phyloP scores from a whole-genome alignment of 2,797 vertebrate genomes.

The Dryobates pubescens region DNA sequence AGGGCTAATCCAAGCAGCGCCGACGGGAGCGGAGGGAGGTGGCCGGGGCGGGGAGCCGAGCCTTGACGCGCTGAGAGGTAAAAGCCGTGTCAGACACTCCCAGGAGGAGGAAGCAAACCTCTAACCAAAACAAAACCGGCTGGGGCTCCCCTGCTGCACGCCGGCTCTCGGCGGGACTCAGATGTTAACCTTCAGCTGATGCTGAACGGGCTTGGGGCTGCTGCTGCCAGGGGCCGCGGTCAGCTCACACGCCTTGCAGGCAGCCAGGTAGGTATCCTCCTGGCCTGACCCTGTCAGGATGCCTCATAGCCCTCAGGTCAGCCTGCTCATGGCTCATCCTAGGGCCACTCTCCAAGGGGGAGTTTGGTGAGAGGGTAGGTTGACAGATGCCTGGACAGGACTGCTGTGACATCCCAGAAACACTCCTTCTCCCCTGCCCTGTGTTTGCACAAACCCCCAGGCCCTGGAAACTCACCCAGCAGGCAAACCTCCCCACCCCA shows the following conservation, averaged over 20 bases:
- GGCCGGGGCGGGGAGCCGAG: not conserved
- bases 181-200: slow-evolving; percentile 24
- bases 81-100: slow-evolving; percentile 64
- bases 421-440: not conserved
- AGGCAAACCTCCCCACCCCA: not conserved
- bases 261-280: not conserved
- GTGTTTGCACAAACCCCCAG: not conserved
- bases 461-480: not conserved
- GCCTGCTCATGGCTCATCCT: not conserved
- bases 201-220: not conserved
- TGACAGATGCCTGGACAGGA: not conserved
- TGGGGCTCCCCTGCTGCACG: not conserved
- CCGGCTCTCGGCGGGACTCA: not conserved
- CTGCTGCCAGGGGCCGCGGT: fast-evolving
- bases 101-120: slow-evolving; percentile 63
- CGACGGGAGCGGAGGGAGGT: not conserved
- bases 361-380: not conserved
- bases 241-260: not conserved
- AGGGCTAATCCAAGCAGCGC: slow-evolving; percentile 61
- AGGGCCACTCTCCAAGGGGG: not conserved
- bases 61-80: slow-evolving; percentile 53
- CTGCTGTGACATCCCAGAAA: not conserved
- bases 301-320: fast-evolving
- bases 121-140: slow-evolving; percentile 62
- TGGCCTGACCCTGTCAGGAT: not conserved